A percentile compares a stretch with the other conserved stretches of the same genome.
Conservation (phyloP, 2,888 invertebrate genomes). For the Kuschelorhynchus macadamiae region DNA sequence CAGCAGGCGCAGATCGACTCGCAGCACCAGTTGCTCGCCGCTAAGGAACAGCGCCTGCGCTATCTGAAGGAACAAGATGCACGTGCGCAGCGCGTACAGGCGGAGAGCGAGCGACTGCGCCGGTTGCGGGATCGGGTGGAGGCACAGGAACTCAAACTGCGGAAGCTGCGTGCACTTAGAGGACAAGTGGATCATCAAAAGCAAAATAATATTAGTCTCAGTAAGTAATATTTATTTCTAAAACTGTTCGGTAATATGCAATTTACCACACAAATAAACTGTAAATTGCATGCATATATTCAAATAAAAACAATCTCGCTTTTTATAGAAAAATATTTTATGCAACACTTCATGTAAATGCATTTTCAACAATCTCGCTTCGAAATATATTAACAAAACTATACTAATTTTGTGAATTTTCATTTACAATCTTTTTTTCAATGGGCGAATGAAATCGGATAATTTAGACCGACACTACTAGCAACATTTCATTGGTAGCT, state of each 20-base stretch:
- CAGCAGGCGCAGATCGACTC: conserved; percentile 98
- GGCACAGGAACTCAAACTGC: conserved; percentile 94
- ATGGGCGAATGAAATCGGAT: too few species aligned
- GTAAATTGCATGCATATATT: too few species aligned
- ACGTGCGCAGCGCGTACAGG: conserved; percentile 81
- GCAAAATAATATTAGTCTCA: conserved; percentile 90
- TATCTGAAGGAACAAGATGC: conserved; percentile 96
- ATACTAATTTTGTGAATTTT: too few species aligned
- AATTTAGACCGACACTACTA: too few species aligned
- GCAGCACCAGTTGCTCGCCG: conserved; percentile 92
- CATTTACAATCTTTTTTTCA: too few species aligned
- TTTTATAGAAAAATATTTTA: too few species aligned
- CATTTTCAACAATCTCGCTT: too few species aligned
- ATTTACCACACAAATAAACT: background rate
- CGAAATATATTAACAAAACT: too few species aligned
- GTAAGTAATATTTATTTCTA: conserved; percentile 75
- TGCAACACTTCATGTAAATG: too few species aligned
- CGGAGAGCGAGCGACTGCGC: conserved; percentile 90
- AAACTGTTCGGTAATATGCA: background rate
- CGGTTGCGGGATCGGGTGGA: conserved; percentile 92
- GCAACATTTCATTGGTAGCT: too few species aligned
- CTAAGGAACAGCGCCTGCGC: conserved; percentile 92
- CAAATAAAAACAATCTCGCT: too few species aligned
- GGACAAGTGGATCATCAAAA: conserved; percentile 96
- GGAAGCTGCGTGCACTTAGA: conserved; percentile 90